Percentiles rank a stretch among this genome's conserved stretches.
These are phyloP conservation scores for Apomyelois bistriatella DNA, from an alignment of 2,888 invertebrate genomes.

Conservation along the genomic window DNA sequence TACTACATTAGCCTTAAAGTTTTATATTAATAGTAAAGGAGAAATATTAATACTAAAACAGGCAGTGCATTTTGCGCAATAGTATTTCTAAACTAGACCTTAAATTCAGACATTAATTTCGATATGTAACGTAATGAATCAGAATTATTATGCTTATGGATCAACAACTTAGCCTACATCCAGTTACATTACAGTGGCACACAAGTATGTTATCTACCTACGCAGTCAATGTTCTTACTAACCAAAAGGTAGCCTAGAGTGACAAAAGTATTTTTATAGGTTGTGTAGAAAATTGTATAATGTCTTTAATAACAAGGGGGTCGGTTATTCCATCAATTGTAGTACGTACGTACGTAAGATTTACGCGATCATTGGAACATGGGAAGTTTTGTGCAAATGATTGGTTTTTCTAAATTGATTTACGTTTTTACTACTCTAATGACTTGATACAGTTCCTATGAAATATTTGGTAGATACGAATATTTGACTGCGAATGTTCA, in stretches of 20 bases:
- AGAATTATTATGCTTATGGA: constrained; percentile 18
- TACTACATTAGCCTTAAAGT: constrained; percentile 43
- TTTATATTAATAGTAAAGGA: constrained; percentile 32
- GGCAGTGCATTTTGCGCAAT: constrained; percentile 75
- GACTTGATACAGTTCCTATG: no score
- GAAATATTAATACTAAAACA: constrained; percentile 59
- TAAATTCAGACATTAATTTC: constrained; percentile 51
- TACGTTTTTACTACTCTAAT: no score
- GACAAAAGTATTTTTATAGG: no score
- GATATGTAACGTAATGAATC: constrained; percentile 57
- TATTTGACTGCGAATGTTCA: no score
- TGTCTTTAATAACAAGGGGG: no score
- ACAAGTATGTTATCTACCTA: constrained; percentile 13
- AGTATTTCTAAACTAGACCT: constrained; percentile 39
- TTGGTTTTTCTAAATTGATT: no score
- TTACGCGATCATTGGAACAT: no score
- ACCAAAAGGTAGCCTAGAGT: neutral
- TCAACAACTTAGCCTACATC: constrained; percentile 1
- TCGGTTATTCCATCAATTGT: no score
- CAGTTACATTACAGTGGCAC: constrained; percentile 18
- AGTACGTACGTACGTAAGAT: no score
- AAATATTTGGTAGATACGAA: no score
- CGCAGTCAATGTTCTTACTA: constrained; percentile 15
- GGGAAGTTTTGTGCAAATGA: no score
- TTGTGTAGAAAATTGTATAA: no score